phyloP scores from a whole-genome alignment of 2,888 invertebrate genomes.

The Laspeyria flexula region DNA sequence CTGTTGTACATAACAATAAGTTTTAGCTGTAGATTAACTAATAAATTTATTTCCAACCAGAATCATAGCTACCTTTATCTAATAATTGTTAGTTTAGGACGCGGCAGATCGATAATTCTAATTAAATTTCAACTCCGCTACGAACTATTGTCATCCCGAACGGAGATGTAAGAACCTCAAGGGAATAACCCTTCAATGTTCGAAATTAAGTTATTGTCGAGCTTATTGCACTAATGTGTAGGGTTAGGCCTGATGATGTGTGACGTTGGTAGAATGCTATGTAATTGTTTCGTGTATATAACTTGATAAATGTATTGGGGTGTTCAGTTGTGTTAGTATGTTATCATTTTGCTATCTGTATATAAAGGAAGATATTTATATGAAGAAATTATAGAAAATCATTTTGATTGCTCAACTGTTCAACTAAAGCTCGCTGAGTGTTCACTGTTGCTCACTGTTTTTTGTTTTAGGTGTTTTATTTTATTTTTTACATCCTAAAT shows the following conservation, averaged over 20 bases:
- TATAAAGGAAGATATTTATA: too few species aligned
- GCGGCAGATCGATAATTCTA: slow-evolving; percentile 73
- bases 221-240: slow-evolving; percentile 82
- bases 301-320: slow-evolving; percentile 18
- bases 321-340: not conserved
- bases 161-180: slow-evolving; percentile 59
- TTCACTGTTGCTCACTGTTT: too few species aligned
- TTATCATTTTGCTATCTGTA: not conserved
- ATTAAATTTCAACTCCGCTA: slow-evolving; percentile 67
- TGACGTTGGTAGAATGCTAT: slow-evolving; percentile 35
- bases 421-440: too few species aligned
- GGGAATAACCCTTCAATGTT: slow-evolving; percentile 75
- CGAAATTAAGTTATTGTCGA: slow-evolving; percentile 84
- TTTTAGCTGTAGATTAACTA: slow-evolving; percentile 42
- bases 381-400: too few species aligned
- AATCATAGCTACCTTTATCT: slow-evolving; percentile 41
- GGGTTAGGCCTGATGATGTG: slow-evolving; percentile 63
- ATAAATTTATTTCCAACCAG: slow-evolving; percentile 39
- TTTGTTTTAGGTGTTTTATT: not conserved
- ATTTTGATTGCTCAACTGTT: too few species aligned
- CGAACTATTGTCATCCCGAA: slow-evolving; percentile 66
- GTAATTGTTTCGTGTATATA: slow-evolving; percentile 33
- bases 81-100: slow-evolving; percentile 61
- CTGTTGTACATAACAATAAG: too few species aligned
- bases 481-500: not conserved